A percentile compares a stretch with the other conserved stretches of the same genome.
These are phyloP conservation scores for Chondrilla cf. caribensis DNA, from an alignment of 37 sponge, comb jelly and placozoan genomes.

Conservation along the genomic window DNA sequence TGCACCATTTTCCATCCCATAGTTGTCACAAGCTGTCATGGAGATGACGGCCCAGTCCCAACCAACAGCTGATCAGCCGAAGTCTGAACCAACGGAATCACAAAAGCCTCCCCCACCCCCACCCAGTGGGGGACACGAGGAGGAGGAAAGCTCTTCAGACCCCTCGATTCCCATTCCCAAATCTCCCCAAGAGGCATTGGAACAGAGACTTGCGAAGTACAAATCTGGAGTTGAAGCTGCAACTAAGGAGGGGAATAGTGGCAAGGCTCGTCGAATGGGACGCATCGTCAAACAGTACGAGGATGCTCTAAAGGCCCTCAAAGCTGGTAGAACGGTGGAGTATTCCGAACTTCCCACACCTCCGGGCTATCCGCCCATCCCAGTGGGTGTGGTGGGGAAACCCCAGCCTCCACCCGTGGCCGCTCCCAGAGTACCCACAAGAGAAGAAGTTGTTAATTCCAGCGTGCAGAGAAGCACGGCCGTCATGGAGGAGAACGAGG, in stretches of 20 bases:
- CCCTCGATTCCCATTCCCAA: slow-evolving; percentile 70
- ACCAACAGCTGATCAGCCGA: not conserved
- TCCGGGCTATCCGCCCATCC: slow-evolving; percentile 95
- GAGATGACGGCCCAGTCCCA: too few species aligned
- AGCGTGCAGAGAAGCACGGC: not conserved
- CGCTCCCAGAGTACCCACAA: too few species aligned
- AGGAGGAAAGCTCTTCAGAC: not conserved
- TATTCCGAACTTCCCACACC: slow-evolving; percentile 80
- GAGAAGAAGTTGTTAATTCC: too few species aligned
- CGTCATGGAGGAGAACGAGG: not conserved
- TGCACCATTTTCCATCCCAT: too few species aligned
- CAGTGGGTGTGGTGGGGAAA: slow-evolving; percentile 30
- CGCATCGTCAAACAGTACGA: slow-evolving; percentile 91
- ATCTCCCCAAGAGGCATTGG: slow-evolving; percentile 69
- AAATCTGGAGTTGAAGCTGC: slow-evolving; percentile 60
- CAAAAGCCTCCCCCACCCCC: not conserved
- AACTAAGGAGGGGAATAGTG: slow-evolving; percentile 67
- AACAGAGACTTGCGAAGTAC: slow-evolving; percentile 83
- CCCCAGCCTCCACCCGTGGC: not conserved
- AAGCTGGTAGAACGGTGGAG: slow-evolving; percentile 56
- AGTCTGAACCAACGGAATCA: not conserved
- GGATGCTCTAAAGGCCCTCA: slow-evolving; percentile 74
- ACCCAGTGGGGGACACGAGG: slow-evolving; percentile 33
- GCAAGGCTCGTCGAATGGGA: slow-evolving; percentile 76
- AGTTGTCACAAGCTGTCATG: too few species aligned